These are phyloP conservation scores for Oceanites oceanicus DNA, from an alignment of 2,113 vertebrate species.

Conservation along the genomic window DNA sequence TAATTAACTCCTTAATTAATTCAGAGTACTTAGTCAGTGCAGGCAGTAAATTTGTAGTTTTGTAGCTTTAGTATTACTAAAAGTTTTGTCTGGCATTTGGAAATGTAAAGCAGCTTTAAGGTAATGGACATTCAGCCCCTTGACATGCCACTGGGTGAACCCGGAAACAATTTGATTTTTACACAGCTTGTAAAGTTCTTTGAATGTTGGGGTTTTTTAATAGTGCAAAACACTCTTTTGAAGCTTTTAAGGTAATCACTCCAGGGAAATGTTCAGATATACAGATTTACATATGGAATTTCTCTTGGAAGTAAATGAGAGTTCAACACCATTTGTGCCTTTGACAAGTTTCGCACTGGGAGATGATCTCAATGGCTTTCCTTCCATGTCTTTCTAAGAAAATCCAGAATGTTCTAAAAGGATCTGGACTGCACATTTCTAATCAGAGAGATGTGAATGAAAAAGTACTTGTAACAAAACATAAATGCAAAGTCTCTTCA, in stretches of 20 bases:
- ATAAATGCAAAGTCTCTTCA: background rate
- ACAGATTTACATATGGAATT: background rate
- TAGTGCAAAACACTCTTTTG: background rate
- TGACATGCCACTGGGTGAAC: background rate
- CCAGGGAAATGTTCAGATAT: background rate
- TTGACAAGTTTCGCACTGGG: background rate
- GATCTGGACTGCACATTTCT: background rate
- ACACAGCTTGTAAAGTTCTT: background rate
- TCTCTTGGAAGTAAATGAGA: background rate
- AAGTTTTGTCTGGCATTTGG: background rate
- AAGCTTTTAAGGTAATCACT: background rate
- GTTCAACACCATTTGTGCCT: background rate
- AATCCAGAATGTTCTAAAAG: background rate
- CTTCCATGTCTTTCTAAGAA: background rate
- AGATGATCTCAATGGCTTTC: background rate
- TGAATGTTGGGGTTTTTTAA: background rate
- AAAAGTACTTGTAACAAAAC: background rate
- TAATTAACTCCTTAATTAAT: background rate
- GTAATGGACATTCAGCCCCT: background rate
- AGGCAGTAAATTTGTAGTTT: background rate
- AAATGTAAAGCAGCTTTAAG: background rate
- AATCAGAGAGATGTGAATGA: background rate
- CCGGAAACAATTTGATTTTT: background rate
- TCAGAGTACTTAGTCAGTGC: background rate
- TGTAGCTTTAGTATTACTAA: background rate